These are phyloP conservation scores for Pterobdella sp. DNA, from an alignment of 2,888 invertebrate species.

Conservation along the genomic window DNA sequence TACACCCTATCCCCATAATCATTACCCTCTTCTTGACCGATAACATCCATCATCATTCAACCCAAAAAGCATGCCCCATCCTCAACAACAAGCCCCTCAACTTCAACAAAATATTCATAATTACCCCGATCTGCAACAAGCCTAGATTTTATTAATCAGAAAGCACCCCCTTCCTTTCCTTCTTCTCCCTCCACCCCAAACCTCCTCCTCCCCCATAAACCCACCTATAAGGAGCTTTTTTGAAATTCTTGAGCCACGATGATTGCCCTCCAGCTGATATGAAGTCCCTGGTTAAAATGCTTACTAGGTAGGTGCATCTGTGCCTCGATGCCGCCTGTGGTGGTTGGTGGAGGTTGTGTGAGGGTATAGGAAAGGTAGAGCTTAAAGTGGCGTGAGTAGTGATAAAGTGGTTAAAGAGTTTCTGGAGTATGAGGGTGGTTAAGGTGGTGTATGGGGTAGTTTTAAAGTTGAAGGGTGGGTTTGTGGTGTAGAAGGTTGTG, in stretches of 20 bases:
- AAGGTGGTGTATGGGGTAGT: neutral
- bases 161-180: too few relatives aligned
- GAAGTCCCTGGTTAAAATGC: conserved; percentile 15
- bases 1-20: too few relatives aligned
- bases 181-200: neutral
- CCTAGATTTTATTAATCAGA: too few relatives aligned
- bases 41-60: neutral
- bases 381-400: too few relatives aligned
- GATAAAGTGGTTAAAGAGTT: too few relatives aligned
- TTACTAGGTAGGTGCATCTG: conserved; percentile 26
- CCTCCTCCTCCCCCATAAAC: neutral
- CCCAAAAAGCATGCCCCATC: neutral
- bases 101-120: neutral
- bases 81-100: neutral
- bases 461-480: neutral
- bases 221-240: conserved; percentile 19
- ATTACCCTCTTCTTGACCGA: too few relatives aligned
- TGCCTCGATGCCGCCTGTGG: conserved; percentile 28
- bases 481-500: neutral
- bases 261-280: conserved; percentile 19
- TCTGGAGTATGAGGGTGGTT: neutral
- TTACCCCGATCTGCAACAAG: too few relatives aligned
- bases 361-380: neutral
- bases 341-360: neutral
- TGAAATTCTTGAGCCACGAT: conserved; percentile 24